Conservation (phyloP, 2,888 invertebrate species). For the Prostheceraeus crozeri region DNA sequence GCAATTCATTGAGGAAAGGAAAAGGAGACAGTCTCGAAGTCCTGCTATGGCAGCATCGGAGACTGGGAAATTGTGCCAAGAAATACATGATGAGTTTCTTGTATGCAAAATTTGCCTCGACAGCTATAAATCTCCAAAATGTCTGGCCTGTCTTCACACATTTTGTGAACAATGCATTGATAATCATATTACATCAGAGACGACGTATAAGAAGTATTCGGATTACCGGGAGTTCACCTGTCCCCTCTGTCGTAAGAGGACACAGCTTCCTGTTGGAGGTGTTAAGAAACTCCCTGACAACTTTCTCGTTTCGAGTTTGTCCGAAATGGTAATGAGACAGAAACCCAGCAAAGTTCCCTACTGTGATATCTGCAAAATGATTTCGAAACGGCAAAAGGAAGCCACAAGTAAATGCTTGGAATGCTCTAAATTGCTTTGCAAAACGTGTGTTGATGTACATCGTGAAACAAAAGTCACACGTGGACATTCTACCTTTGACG, state of each 20-base stretch:
- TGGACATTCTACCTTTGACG: constrained; percentile 56
- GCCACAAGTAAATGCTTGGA: constrained; percentile 57
- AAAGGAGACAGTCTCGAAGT: too few species aligned
- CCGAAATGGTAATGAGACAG: constrained; percentile 48
- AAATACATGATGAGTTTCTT: constrained; percentile 57
- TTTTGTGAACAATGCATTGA: constrained; percentile 57
- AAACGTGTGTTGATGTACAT: constrained; percentile 54
- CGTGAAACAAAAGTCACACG: constrained; percentile 55
- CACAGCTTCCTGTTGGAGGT: constrained; percentile 56
- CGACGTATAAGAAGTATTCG: constrained; percentile 57
- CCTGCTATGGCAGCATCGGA: too few species aligned
- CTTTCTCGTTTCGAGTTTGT: constrained; percentile 56
- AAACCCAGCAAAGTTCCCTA: constrained; percentile 44
- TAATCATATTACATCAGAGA: constrained; percentile 55
- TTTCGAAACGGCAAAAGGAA: constrained; percentile 42
- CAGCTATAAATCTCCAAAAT: constrained; percentile 56
- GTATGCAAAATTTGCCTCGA: constrained; percentile 57
- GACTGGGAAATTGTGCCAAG: constrained; percentile 55
- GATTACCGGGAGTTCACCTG: constrained; percentile 58
- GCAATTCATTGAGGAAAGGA: too few species aligned
- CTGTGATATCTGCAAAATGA: constrained; percentile 57
- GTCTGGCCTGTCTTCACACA: constrained; percentile 56
- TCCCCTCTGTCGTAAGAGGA: constrained; percentile 57
- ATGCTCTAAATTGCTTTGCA: constrained; percentile 56
- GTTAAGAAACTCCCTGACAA: constrained; percentile 58